Evolutionary conservation across 2,888 invertebrate species (phyloP), one percentile per base, ranked within the genome.

Genomic region (Amphipyra tragopoginis): DNA sequence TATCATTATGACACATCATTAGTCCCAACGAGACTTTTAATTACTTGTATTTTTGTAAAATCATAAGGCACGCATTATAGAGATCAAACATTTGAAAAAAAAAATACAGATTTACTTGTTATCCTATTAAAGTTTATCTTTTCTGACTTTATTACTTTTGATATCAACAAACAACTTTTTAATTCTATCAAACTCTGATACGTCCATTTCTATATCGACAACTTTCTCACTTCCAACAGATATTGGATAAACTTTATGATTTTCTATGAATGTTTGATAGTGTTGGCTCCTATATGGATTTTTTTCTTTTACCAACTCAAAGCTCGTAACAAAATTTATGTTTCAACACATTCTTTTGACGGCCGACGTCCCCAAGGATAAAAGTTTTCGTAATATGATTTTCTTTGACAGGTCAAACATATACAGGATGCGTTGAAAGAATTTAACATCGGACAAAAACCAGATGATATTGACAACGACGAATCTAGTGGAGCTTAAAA

Each of bases 401-500:
- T 70, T 75, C 42, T 82, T 86, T 72, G 57, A 79, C 91, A 94
- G 85, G 95, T 96, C 69, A 95, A 95, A 77, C 97, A 97, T 86
- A 96, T 97, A 90, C 95, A 96, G 70, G 95, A 95, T 51, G 97
- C 97, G 3, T 86, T 97, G 66, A 94, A 92, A 83, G 96, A 96
- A 78, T 96, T 96, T 80, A 96, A 95, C 42, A 96, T 96, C 71
- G 95, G 94, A 43, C 92, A 93, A 84, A 93, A 92, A 65, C 83
- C 92, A 3, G 86, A 81, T 10, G 90, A 79, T 36, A 65, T 79
- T 6, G 79, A 89, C 15, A 85, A 87, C 33, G 84, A 77, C n/a
- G 93, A 92, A 66, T 67, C 77, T 9, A 77, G 73, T 48, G 92
- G 91, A 45, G 86, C 91, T 82, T 92, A 93, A 85, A 86, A 57